phyloP scores from a whole-genome alignment of 2,888 invertebrate species.

The Branchipolynoe longqiensis region DNA sequence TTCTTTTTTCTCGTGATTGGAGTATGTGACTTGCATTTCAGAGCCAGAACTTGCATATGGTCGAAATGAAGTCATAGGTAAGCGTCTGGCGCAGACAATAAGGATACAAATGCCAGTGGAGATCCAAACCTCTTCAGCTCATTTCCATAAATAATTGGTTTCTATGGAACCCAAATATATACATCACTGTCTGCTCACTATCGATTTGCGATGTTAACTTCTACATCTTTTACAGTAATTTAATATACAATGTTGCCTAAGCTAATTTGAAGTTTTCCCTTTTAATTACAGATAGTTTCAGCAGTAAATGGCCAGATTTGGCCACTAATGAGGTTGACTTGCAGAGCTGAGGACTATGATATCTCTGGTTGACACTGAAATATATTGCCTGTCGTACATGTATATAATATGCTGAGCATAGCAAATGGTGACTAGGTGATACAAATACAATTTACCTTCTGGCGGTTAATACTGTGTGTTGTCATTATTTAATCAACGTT shows the following conservation, averaged over 20 bases:
- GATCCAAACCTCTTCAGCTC: slow-evolving; percentile 21
- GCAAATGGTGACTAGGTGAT: not conserved
- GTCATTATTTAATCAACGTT: no score
- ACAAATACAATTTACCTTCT: no score
- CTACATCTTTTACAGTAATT: not conserved
- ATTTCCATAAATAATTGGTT: not conserved
- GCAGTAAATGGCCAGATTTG: not conserved
- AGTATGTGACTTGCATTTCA: slow-evolving; percentile 27
- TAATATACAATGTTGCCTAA: no score
- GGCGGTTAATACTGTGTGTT: no score
- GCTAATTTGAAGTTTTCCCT: not conserved
- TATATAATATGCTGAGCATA: not conserved
- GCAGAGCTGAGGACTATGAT: slow-evolving; percentile 34
- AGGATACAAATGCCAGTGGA: slow-evolving; percentile 1
- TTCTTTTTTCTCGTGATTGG: slow-evolving; percentile 12
- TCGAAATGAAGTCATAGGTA: slow-evolving; percentile 22
- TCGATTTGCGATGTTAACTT: not conserved
- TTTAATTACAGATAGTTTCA: slow-evolving; percentile 29
- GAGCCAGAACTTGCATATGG: not conserved
- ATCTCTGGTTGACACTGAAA: slow-evolving; percentile 30
- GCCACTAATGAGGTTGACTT: not conserved
- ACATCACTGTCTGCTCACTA: not conserved
- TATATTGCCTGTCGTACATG: not conserved
- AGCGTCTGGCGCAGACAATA: not conserved
- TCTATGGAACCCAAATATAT: not conserved